phyloP scores from a whole-genome alignment of 2,888 invertebrate genomes.

The Cantharis lateralis region DNA sequence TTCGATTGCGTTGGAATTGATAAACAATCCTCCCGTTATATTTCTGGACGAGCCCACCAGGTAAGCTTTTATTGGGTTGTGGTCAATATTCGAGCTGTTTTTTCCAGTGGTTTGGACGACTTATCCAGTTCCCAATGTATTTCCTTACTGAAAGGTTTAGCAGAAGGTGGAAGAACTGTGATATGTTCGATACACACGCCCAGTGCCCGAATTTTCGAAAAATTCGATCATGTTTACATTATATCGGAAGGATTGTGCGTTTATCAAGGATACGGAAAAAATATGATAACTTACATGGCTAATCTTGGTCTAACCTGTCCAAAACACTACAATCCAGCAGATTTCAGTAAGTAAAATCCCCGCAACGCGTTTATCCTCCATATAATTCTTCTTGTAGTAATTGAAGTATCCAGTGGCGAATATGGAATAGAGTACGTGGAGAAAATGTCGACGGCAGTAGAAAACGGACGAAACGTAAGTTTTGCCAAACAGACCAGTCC shows the following conservation, averaged over 20 bases:
- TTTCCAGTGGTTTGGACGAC: slow-evolving; percentile 71
- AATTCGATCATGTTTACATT: slow-evolving; percentile 80
- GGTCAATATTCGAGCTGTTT: neutral
- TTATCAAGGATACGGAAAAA: slow-evolving; percentile 79
- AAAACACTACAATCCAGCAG: slow-evolving; percentile 90
- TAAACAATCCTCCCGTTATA: slow-evolving; percentile 93
- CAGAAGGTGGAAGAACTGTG: slow-evolving; percentile 73
- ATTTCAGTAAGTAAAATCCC: slow-evolving; percentile 75
- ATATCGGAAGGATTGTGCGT: slow-evolving; percentile 86
- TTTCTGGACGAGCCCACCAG: slow-evolving; percentile 97
- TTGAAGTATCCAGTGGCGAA: slow-evolving; percentile 81
- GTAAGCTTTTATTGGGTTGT: slow-evolving; percentile 55
- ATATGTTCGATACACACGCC: slow-evolving; percentile 84
- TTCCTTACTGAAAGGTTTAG: slow-evolving; percentile 68
- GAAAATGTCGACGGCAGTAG: slow-evolving; percentile 69
- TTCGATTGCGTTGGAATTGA: slow-evolving; percentile 90
- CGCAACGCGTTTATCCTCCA: neutral
- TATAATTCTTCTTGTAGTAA: slow-evolving; percentile 56
- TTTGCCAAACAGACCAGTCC: slow-evolving; percentile 11
- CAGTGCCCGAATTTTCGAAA: slow-evolving; percentile 75
- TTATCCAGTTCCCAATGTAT: slow-evolving; percentile 75
- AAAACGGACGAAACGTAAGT: slow-evolving; percentile 54
- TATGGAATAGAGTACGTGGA: slow-evolving; percentile 72
- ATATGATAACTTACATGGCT: slow-evolving; percentile 81
- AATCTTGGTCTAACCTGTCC: slow-evolving; percentile 84